These are phyloP conservation scores for Silurus glanis DNA, from an alignment of 2,113 vertebrate genomes.

Conservation along the genomic window DNA sequence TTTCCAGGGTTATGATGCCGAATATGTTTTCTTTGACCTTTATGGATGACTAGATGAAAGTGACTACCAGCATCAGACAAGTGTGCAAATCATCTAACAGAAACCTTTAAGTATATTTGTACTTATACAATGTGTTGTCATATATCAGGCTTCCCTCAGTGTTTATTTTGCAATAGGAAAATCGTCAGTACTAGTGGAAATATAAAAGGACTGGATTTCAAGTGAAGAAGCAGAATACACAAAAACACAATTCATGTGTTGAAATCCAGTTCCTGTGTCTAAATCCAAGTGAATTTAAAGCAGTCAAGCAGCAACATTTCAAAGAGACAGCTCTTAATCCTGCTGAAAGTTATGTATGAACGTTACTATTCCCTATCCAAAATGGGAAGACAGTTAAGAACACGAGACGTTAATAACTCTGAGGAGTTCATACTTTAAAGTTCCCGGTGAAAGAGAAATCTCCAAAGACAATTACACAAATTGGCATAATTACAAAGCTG, in stretches of 20 bases:
- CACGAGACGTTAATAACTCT: conserved; percentile 1
- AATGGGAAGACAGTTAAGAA: neutral
- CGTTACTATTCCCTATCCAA: neutral
- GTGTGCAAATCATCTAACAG: neutral
- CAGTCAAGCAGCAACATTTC: conserved; percentile 9
- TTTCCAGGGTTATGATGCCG: conserved; percentile 1
- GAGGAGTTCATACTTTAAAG: neutral
- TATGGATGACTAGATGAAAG: conserved; percentile 1
- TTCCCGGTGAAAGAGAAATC: neutral
- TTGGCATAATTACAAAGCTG: neutral
- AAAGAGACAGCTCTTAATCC: conserved; percentile 6
- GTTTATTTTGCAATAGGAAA: neutral
- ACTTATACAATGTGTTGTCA: neutral
- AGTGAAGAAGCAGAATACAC: neutral
- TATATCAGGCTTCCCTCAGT: neutral
- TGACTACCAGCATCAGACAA: neutral
- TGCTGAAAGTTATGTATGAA: neutral
- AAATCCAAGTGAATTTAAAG: neutral
- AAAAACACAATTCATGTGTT: neutral
- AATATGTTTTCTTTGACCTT: conserved; percentile 3
- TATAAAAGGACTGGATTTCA: neutral
- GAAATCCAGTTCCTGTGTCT: neutral
- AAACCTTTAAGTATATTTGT: neutral
- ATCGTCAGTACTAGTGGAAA: neutral
- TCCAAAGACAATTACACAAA: conserved; percentile 15